Evolutionary conservation across 2,797 vertebrate species (phyloP).

Genomic region (Cyprinella venusta): DNA sequence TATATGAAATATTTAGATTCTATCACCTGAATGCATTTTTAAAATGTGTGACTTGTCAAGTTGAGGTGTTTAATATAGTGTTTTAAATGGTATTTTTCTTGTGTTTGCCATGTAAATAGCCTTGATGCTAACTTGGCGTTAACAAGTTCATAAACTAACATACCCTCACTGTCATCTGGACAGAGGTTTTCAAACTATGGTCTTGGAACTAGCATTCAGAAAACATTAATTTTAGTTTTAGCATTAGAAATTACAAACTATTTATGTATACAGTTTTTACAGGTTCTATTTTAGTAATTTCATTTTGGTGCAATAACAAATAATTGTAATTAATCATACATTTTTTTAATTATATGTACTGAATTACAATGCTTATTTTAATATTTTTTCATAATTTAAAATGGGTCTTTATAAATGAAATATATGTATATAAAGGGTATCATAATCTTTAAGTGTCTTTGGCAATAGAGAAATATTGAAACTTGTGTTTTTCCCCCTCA

Average conservation of each 20-base stretch:
- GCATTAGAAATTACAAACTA: background rate
- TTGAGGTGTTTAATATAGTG: background rate
- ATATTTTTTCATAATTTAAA: background rate
- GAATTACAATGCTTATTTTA: background rate
- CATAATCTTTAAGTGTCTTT: background rate
- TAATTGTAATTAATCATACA: background rate
- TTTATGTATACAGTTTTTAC: background rate
- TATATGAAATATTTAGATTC: background rate
- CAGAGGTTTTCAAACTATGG: background rate
- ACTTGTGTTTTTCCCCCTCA: background rate
- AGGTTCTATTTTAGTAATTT: background rate
- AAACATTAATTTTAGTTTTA: background rate
- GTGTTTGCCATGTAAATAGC: background rate
- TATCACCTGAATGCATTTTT: background rate
- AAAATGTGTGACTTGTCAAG: background rate
- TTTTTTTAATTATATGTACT: background rate
- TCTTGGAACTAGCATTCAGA: background rate
- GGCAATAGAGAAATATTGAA: background rate
- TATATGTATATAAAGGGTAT: background rate
- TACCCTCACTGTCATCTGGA: background rate
- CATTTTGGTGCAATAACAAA: background rate
- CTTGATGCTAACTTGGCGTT: background rate
- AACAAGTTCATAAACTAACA: background rate
- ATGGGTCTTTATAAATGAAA: background rate
- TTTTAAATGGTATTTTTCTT: background rate